Base-by-base conservation (phyloP, 2,113 vertebrate genomes). In the Bujurquina vittata region DNA sequence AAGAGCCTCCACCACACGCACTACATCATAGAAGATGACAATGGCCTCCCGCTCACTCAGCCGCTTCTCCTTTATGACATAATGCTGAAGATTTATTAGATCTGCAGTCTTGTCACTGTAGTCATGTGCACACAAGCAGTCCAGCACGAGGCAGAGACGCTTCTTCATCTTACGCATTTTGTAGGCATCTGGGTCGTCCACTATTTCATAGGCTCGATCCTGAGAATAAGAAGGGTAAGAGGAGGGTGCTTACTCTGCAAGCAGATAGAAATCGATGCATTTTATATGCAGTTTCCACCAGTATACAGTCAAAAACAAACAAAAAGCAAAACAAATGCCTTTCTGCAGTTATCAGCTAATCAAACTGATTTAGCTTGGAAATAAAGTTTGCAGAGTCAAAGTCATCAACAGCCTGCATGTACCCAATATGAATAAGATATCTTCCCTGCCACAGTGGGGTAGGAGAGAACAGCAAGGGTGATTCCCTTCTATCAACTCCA, bases 61-160 rank as follows among this genome's bases (percentile, higher is more conserved):
- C 10, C 98, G 91, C 91, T 99, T 99, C 94, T 99, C 98, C 85
- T 99, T 99, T 87, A 99, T 99, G 90, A 99, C 98, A 1, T 99
- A 99, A 94, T 99, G 98, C 95, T 99, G 98, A 77, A 99, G 96
- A 92, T 99, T 99, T 92, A 99, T 99, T 86, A 99, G 96, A 93
- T 99, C 98, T 0, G 97, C 98, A 0, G 98, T 99, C 93, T 97
- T 99, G 95, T 98, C 98, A 1, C 97, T 99, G 94, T 98, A 99
- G 93, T 99, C 98, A 0, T 99, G 98, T 8, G 98, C 97, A 72
- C 98, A 99, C 73, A 99, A 96, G 92, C 98, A 99, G 95, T 99
- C 98, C 2, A 99, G 94, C 89, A 99, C 98, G 0, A 99, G 97
- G 86, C 98, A 99, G 95, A 99, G 98, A 7, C 98, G 96, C 86